phyloP scores from a whole-genome alignment of 2,797 vertebrate genomes.

The Sternarchorhynchus goeldii region DNA sequence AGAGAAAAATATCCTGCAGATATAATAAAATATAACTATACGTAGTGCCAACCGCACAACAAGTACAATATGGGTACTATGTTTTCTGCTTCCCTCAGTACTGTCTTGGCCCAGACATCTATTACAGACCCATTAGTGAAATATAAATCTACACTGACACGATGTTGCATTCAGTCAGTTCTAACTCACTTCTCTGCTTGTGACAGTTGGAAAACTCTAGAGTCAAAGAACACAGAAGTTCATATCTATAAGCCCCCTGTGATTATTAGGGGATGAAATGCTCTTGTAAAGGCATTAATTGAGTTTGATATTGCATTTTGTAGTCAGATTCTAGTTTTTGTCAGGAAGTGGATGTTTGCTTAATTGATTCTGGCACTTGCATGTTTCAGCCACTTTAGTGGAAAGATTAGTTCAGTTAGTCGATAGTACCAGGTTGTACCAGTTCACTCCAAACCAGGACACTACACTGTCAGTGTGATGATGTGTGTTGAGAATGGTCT shows the following conservation, averaged over 20 bases:
- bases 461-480: too few species aligned
- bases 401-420: too few species aligned
- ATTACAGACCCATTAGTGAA: constrained; percentile 46
- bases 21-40: background rate
- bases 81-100: constrained; percentile 27
- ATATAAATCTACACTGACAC: constrained; percentile 49
- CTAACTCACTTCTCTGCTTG: constrained; percentile 59
- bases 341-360: too few species aligned
- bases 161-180: constrained; percentile 60
- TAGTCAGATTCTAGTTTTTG: background rate
- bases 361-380: too few species aligned
- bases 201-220: constrained; percentile 54
- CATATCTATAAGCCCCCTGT: background rate
- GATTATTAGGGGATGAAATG: background rate
- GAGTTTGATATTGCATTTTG: background rate
- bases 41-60: background rate
- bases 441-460: too few species aligned
- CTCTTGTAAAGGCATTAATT: background rate
- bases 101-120: constrained; percentile 37
- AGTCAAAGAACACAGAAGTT: constrained; percentile 56
- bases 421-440: too few species aligned
- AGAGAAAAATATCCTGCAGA: background rate
- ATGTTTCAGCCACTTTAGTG: too few species aligned
- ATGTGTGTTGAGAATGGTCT: too few species aligned
- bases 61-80: background rate